Conservation (phyloP, 2,888 invertebrate genomes). For the Vesta saturnalis region DNA sequence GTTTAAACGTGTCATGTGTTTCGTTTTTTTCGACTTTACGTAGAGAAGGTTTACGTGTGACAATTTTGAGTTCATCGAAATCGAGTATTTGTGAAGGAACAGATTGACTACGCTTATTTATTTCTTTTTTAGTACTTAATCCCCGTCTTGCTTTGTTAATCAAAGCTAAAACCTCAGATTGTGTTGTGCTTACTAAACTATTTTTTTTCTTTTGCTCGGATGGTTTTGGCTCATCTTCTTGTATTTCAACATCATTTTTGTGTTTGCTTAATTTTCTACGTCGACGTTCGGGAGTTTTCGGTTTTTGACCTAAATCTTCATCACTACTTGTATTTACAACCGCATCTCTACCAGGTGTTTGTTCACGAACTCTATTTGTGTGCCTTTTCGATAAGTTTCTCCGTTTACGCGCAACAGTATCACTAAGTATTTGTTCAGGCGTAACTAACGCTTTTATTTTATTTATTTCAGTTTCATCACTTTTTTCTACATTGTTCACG, state of each 20-base stretch:
- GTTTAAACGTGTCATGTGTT: conserved; percentile 46
- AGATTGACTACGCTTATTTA: conserved; percentile 67
- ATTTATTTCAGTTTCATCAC: conserved; percentile 41
- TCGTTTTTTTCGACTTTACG: neutral
- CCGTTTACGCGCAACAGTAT: conserved; percentile 68
- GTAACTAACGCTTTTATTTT: conserved; percentile 57
- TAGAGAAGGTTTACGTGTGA: conserved; percentile 33
- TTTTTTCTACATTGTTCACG: conserved; percentile 40
- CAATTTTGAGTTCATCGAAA: conserved; percentile 64
- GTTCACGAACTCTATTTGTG: conserved; percentile 68
- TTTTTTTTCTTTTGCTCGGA: conserved; percentile 30
- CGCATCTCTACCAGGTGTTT: conserved; percentile 68
- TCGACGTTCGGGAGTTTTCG: conserved; percentile 56
- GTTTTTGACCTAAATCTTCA: conserved; percentile 51
- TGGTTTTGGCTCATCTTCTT: conserved; percentile 23
- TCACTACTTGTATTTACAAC: conserved; percentile 55
- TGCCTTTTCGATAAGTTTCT: conserved; percentile 70
- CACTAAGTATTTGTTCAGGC: conserved; percentile 64
- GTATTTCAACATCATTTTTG: conserved; percentile 17
- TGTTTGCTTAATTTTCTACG: conserved; percentile 44
- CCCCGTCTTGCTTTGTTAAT: conserved; percentile 57
- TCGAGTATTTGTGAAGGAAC: conserved; percentile 66
- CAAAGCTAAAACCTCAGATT: conserved; percentile 53
- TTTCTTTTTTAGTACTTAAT: conserved; percentile 48
- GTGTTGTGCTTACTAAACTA: conserved; percentile 52